phyloP scores from a whole-genome alignment of 2,888 invertebrate genomes.

The Orgyia antiqua region DNA sequence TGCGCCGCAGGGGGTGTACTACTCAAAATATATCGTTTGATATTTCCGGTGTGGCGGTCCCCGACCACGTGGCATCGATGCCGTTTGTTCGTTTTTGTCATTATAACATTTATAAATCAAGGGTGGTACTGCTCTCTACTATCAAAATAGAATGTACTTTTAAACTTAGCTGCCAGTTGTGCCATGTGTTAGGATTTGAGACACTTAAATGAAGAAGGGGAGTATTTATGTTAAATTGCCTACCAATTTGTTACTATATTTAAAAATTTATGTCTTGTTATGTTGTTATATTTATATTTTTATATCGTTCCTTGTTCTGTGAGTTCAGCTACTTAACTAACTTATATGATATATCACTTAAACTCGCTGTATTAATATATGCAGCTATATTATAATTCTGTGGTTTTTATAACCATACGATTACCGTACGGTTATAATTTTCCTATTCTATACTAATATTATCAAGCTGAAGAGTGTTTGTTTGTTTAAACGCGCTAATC shows the following conservation, averaged over 20 bases:
- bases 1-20: slow-evolving; percentile 74
- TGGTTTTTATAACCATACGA: no score
- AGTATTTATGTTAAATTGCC: slow-evolving; percentile 12
- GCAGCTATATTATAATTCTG: no score
- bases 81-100: slow-evolving; percentile 36
- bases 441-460: no score
- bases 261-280: no score
- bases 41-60: slow-evolving; percentile 57
- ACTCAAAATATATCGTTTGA: slow-evolving; percentile 57
- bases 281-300: no score
- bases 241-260: background rate
- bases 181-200: slow-evolving; percentile 21
- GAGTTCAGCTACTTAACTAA: no score
- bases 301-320: no score
- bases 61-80: slow-evolving; percentile 43
- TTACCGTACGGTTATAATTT: no score
- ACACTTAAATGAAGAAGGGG: slow-evolving; percentile 10
- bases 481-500: no score
- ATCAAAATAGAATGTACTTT: slow-evolving; percentile 23
- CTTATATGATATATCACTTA: no score
- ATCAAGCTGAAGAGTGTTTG: no score
- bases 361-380: no score
- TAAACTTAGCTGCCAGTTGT: slow-evolving; percentile 14
- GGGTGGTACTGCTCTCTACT: slow-evolving; percentile 25
- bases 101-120: slow-evolving; percentile 34